Conservation (phyloP, 2,113 vertebrate species). For the Nestor notabilis region DNA sequence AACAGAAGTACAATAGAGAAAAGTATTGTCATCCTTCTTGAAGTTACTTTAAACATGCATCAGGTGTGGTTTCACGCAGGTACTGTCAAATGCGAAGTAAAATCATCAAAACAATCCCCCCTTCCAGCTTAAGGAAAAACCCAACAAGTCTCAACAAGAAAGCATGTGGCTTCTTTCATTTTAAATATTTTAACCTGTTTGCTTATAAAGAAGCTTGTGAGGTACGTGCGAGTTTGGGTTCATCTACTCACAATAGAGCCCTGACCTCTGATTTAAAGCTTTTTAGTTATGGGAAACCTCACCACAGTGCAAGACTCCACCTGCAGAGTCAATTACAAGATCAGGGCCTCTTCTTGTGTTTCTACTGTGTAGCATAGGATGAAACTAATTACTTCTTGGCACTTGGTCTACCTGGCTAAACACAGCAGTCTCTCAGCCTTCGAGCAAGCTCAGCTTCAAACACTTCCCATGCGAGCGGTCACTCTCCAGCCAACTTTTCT, state of each 20-base stretch:
- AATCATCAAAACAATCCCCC: neutral
- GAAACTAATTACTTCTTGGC: conserved; percentile 14
- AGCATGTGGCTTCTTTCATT: neutral
- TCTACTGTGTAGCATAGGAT: neutral
- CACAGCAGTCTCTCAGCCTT: neutral
- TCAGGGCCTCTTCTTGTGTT: neutral
- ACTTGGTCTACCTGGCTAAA: neutral
- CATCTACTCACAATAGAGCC: neutral
- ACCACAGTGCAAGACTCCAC: neutral
- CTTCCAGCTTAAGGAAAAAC: neutral
- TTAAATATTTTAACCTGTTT: neutral
- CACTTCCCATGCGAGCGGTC: rapidly evolving
- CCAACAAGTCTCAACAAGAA: neutral
- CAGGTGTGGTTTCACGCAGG: neutral
- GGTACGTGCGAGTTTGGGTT: neutral
- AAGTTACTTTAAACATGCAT: neutral
- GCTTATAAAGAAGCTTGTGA: neutral
- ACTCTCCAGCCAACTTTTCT: neutral
- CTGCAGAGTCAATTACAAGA: neutral
- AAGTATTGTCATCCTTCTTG: neutral
- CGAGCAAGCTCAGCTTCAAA: neutral
- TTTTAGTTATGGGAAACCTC: neutral
- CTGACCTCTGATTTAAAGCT: neutral
- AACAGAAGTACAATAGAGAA: neutral
- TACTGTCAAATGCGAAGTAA: neutral